Percentiles rank a stretch among this genome's conserved stretches.
Conservation (phyloP, 92 coral and sea anemone genomes). For the Palythoa grandiflora region DNA sequence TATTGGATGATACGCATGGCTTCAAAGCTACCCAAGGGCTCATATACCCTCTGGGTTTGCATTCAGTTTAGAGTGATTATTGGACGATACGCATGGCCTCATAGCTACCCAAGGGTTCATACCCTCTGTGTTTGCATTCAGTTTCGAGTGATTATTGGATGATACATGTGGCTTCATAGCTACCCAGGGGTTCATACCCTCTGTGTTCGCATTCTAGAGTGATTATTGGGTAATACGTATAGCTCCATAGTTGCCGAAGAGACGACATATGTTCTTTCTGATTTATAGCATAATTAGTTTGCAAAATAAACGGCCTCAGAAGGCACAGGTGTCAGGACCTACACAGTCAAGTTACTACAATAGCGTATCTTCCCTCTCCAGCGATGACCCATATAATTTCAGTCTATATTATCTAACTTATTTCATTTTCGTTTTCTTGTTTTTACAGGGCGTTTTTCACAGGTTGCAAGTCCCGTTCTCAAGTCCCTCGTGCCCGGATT, state of each 20-base stretch:
- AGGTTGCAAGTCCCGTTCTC: background rate
- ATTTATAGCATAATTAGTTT: background rate
- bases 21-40: background rate
- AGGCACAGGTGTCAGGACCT: background rate
- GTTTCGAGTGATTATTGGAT: too few species aligned
- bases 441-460: background rate
- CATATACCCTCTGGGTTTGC: too few species aligned
- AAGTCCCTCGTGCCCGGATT: constrained; percentile 16
- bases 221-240: background rate
- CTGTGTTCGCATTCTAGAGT: background rate
- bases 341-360: too few species aligned
- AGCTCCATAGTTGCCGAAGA: background rate
- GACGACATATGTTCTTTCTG: background rate
- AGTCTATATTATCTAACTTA: too few species aligned
- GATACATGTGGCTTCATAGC: too few species aligned
- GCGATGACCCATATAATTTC: background rate
- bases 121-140: too few species aligned
- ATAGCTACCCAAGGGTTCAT: too few species aligned
- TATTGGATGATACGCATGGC: background rate
- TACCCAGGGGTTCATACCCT: background rate
- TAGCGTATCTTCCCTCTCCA: background rate
- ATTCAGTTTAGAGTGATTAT: too few species aligned
- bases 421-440: background rate
- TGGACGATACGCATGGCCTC: too few species aligned
- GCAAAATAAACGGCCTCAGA: background rate